Base-by-base conservation (phyloP, 2,113 vertebrate genomes). In the Tauraco erythrolophus region DNA sequence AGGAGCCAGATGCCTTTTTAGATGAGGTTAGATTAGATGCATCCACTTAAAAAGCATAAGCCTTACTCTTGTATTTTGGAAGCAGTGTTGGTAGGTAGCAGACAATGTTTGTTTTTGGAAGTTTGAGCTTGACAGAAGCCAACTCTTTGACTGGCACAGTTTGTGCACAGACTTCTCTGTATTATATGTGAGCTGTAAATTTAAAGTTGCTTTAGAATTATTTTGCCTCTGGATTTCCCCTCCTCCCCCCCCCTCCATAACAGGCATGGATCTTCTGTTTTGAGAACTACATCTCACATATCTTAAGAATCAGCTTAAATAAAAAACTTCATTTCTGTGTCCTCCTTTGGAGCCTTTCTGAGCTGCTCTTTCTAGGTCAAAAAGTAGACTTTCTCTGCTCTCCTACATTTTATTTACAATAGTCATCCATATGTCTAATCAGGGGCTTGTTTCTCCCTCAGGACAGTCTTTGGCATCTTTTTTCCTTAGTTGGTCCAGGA, bases 401-500 rank as follows among this genome's bases (percentile, higher is more conserved):
- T 24, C 28, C 35, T 66, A 24, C 70, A 66, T 85, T 90, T 83
- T 62, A 75, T 82, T 79, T 90, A 41, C 85, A 62, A 11, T 94
- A 75, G 68, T 71, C 57, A 62, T 96, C 82, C 78, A 65, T 95
- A 79, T 85, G 75, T 85, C 84, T 93, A 90, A 94, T 94, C 82
- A 69, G 62, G 50, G 45, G 25, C 10, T 93, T 51, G 65, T n/a
- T 92, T 68, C 53, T 94, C 95, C 85, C 92, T 69, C 82, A 31
- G 92, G 94, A 48, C 13, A 14, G 9, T 35, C 75, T 92, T 76
- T 90, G 94, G 92, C 79, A 90, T 86, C 70, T 94, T 85, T 94
- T 60, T 69, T 53, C 95, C 91, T 56, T 30, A 53, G 48, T 83
- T 88, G 71, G 75, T 97, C 88, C 92, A 94, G 88, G 79, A 95